These are phyloP conservation scores for Falco columbarius DNA, from an alignment of 2,797 vertebrate genomes.

Conservation along the genomic window DNA sequence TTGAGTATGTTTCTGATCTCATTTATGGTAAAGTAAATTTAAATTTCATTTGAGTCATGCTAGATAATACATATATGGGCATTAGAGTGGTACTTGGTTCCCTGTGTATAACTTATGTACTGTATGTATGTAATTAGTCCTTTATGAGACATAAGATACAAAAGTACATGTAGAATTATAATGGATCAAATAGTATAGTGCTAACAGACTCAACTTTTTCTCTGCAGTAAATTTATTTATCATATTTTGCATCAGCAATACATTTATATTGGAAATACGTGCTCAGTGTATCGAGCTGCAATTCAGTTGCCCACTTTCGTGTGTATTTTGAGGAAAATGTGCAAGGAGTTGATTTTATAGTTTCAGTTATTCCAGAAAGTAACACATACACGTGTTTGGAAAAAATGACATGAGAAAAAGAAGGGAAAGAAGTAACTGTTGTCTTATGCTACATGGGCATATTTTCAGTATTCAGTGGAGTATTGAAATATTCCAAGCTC, in stretches of 20 bases:
- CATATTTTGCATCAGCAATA: background rate
- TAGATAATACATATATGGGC: background rate
- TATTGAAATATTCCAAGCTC: background rate
- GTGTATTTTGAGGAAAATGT: background rate
- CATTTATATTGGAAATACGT: background rate
- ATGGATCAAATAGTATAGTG: background rate
- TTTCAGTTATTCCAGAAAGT: background rate
- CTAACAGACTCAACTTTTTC: background rate
- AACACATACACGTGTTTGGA: background rate
- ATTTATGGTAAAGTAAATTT: conserved; percentile 38
- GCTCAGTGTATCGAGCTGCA: background rate
- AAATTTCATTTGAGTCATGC: conserved; percentile 15
- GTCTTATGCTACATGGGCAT: background rate
- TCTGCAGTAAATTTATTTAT: background rate
- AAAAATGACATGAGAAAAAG: background rate
- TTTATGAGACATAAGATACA: background rate
- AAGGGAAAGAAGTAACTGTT: background rate
- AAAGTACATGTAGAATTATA: background rate
- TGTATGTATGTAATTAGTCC: background rate
- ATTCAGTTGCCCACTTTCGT: background rate
- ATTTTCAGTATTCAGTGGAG: background rate
- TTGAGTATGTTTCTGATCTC: conserved; percentile 34
- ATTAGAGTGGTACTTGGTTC: background rate
- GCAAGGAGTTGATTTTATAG: background rate
- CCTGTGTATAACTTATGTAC: background rate